Conservation (phyloP, 2,888 invertebrate species). For the Brenthis ino region DNA sequence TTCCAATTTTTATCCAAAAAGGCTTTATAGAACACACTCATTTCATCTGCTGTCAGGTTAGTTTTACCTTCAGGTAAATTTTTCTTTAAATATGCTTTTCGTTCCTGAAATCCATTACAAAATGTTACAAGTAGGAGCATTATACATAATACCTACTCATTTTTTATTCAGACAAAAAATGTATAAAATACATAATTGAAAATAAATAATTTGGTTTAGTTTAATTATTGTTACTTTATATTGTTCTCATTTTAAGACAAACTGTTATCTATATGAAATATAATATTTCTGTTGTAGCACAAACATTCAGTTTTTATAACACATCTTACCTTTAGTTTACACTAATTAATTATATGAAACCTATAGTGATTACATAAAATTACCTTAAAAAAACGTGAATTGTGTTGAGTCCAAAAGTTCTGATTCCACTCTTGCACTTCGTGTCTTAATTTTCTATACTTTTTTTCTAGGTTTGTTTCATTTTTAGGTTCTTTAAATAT, state of each 20-base stretch:
- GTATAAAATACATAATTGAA: too few species aligned
- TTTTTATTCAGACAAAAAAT: too few species aligned
- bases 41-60: conserved; percentile 88
- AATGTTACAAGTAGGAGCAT: too few species aligned
- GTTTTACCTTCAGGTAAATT: conserved; percentile 74
- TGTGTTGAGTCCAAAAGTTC: conserved; percentile 91
- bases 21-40: conserved; percentile 93
- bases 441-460: conserved; percentile 84
- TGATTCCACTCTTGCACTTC: conserved; percentile 93
- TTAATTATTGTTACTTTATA: too few species aligned
- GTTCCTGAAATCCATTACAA: conserved; percentile 71
- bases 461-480: conserved; percentile 86
- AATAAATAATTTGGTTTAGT: too few species aligned
- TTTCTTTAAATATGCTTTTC: conserved; percentile 79
- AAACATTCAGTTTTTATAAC: too few species aligned
- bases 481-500: conserved; percentile 84
- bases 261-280: too few species aligned
- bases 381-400: conserved; percentile 86
- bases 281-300: too few species aligned
- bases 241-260: too few species aligned
- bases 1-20: conserved; percentile 93
- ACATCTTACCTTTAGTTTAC: background rate
- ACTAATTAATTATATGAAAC: background rate
- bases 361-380: conserved; percentile 23
- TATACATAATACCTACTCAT: too few species aligned